Base-by-base conservation (phyloP, 2,113 vertebrate genomes). In the Bujurquina vittata region DNA sequence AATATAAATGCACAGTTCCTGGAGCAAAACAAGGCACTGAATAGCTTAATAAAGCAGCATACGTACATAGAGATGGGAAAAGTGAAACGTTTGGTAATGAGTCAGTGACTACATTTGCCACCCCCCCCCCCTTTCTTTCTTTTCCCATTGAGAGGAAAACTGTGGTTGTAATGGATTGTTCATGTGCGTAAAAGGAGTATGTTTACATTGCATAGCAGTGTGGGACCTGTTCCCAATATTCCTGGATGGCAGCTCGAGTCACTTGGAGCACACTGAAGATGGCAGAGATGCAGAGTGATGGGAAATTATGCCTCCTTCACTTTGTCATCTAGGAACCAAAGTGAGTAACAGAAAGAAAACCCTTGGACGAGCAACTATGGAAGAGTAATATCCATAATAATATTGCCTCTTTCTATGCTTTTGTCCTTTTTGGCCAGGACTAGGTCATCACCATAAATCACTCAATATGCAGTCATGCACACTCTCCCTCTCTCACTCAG, bases 61-160 rank as follows among this genome's bases (percentile, higher is more conserved):
- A 72, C 56, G 86, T 60, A 35, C 82, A 81, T 75, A 84, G 63
- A 83, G 37, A 85, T 69, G n/a, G 54, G 69, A 86, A 83, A 83
- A 75, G 65, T 88, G 80, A 81, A 81, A 85, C 7, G 10, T 35
- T 67, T 89, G 90, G 82, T 86, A 73, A 56, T 18, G 78, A 90
- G 83, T 90, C 83, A 93, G 84, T 88, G 90, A 89, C 86, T 92
- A 92, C 86, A 89, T 90, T 87, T 81, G 52, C 59, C 55, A 80
- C 59, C 15, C 26, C 33, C 59, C 15, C 26, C 33, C 33, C 83
- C 81, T 75, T 54, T 75, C 58, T 57, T 77, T 69, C 61, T 81
- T 88, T 86, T 63, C 59, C 81, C 75, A 82, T 81, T 61, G 77
- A 80, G 77, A 87, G 77, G 65, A 73, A 91, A 90, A 90, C 83